phyloP scores from a whole-genome alignment of 2,113 vertebrate genomes.

The Hydrochoerus hydrochaeris region DNA sequence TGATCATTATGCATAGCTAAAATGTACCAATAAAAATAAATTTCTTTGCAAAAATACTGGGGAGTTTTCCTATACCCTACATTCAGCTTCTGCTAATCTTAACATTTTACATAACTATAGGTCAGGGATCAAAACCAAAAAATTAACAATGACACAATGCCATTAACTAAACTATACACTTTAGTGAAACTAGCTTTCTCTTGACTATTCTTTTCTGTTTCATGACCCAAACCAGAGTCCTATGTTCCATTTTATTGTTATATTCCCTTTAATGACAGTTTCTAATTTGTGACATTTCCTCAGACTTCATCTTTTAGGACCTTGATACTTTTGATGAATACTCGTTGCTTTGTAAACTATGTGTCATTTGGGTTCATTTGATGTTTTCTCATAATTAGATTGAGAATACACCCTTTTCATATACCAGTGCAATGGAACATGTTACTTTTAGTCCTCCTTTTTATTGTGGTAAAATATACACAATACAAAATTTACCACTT shows the following conservation, averaged over 20 bases:
- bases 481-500: not conserved
- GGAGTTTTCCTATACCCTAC: not conserved
- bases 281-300: constrained; percentile 1
- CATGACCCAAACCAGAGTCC: not conserved
- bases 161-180: not conserved
- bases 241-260: not conserved
- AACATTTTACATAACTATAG: not conserved
- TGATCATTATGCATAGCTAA: not conserved
- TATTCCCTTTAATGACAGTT: not conserved
- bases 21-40: not conserved
- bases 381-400: constrained; percentile 33
- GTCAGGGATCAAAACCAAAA: not conserved
- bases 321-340: not conserved
- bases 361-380: not conserved
- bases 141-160: not conserved
- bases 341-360: not conserved
- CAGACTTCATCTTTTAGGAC: constrained; percentile 5
- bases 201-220: not conserved
- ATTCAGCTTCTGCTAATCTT: not conserved
- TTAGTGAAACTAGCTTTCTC: not conserved
- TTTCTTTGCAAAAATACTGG: constrained; percentile 3
- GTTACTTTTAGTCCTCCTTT: not conserved
- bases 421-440: not conserved
- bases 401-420: not conserved
- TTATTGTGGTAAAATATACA: not conserved